Evolutionary conservation across 2,797 vertebrate genomes (phyloP), one percentile per base, ranked within the genome.

Genomic region (Microctenopoma steveboyesi): DNA sequence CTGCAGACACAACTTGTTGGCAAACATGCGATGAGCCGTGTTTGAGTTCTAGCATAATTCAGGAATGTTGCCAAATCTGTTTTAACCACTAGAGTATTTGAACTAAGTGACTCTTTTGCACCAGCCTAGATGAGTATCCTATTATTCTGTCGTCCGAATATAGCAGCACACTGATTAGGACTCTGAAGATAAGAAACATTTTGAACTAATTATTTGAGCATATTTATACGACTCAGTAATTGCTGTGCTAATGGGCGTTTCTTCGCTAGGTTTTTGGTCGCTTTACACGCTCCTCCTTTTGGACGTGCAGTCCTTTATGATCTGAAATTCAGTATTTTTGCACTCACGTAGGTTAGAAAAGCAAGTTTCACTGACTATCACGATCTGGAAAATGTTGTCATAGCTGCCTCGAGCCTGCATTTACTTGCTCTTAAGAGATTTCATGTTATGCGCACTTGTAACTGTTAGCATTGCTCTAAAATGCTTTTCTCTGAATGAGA

Each of bases 1-100:
- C 66, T 75, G 64, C 68, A 72, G 48, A 58, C 9, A 12, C 39
- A 61, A 37, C 57, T 30, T 46, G 59, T 46, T 53, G 50, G 59
- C 33, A 52, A 42, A 58, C 46, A 33, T 35, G 22, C 5, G 18
- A 48, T 22, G 13, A 48, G 42, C n/a, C 9, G 35, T 18, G 14
- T 57, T 48, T 18, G 22, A 48, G n/a, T 15, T 42, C 18, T 46
- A 27, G 28, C 33, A 43, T 73, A 18, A 53, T 67, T 60, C 46
- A 14, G 25, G 2, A 45, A 37, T 14, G 13, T 22, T 40, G 16
- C 7, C 39, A 65, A 40, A 64, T 73, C 7, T 30, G 10, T 7
- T 54, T 53, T 59, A 7, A 49, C 22, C 28, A 43, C 30, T 1
- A 37, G 46, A 46, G 49, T 9, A 1, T 40, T 67, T 15, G 8